These are phyloP conservation scores for Trichonephila clavipes DNA, from an alignment of 1,140 invertebrate species.

Conservation along the genomic window DNA sequence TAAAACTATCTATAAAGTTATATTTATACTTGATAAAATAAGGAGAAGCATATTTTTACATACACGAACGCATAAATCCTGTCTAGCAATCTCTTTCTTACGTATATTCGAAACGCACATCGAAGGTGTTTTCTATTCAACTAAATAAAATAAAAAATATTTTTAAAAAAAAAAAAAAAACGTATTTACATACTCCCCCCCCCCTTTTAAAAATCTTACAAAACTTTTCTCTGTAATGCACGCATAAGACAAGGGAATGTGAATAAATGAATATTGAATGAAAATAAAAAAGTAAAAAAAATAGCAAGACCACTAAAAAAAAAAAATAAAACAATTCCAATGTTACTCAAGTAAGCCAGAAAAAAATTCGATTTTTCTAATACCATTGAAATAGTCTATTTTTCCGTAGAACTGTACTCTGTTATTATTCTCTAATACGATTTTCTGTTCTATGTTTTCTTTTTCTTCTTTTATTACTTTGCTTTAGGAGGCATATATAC, in stretches of 20 bases:
- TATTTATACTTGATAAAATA: no score
- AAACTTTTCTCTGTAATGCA: conserved; percentile 20
- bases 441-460: neutral
- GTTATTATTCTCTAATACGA: conserved; percentile 61
- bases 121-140: no score
- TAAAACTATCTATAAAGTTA: no score
- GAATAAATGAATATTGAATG: conserved; percentile 59
- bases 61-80: no score
- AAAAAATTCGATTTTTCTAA: conserved; percentile 66
- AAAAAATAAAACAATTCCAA: conserved; percentile 24
- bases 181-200: neutral
- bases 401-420: neutral
- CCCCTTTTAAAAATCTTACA: neutral
- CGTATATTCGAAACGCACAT: no score
- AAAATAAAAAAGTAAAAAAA: neutral
- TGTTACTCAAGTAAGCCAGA: conserved; percentile 12
- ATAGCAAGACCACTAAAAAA: neutral
- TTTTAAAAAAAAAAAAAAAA: neutral
- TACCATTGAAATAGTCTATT: conserved; percentile 36
- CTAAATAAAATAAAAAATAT: no score
- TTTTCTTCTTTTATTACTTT: conserved; percentile 45
- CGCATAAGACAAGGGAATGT: neutral
- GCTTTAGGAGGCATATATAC: neutral
- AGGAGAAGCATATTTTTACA: no score
- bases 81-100: no score